A percentile compares a stretch with the other conserved stretches of the same genome.
phyloP scores from a whole-genome alignment of 64 coral and sea anemone species.

The Orbicella faveolata region DNA sequence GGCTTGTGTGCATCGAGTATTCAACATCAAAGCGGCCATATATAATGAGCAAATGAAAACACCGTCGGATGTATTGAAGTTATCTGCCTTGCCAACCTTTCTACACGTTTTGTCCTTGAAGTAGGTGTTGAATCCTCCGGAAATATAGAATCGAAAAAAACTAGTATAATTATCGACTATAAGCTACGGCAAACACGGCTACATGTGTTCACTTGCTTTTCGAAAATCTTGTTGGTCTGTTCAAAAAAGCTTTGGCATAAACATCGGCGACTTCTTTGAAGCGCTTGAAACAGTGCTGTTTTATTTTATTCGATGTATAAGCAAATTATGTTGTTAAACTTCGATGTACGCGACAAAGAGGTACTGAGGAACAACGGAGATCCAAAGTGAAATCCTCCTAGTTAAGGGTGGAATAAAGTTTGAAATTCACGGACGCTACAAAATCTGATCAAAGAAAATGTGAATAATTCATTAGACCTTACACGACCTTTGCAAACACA shows the following conservation, averaged over 20 bases:
- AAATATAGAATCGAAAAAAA: conserved; percentile 73
- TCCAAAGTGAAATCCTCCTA: not conserved
- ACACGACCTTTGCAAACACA: conserved; percentile 24
- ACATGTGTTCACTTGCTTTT: conserved; percentile 40
- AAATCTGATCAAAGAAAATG: conserved; percentile 14
- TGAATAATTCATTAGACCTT: conserved; percentile 30
- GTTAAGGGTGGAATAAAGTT: not conserved
- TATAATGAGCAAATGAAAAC: conserved; percentile 59
- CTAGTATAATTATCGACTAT: conserved; percentile 40
- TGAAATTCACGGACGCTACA: conserved; percentile 12
- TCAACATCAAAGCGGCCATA: conserved; percentile 81
- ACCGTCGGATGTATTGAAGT: conserved; percentile 52
- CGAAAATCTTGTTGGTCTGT: not conserved
- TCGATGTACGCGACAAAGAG: not conserved
- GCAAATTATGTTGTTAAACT: not conserved
- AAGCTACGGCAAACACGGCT: conserved; percentile 19
- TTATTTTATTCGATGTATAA: not conserved
- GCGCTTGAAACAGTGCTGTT: not conserved
- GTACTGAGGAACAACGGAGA: not conserved
- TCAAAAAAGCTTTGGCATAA: not conserved
- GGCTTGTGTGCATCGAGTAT: not conserved
- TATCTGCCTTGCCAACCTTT: conserved; percentile 70
- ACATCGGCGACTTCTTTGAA: conserved; percentile 37
- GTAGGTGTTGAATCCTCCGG: conserved; percentile 86
- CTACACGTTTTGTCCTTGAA: conserved; percentile 62